A percentile compares a stretch with the other conserved stretches of the same genome.
Conservation (phyloP, 2,888 invertebrate species). For the Geotrupes spiniger region DNA sequence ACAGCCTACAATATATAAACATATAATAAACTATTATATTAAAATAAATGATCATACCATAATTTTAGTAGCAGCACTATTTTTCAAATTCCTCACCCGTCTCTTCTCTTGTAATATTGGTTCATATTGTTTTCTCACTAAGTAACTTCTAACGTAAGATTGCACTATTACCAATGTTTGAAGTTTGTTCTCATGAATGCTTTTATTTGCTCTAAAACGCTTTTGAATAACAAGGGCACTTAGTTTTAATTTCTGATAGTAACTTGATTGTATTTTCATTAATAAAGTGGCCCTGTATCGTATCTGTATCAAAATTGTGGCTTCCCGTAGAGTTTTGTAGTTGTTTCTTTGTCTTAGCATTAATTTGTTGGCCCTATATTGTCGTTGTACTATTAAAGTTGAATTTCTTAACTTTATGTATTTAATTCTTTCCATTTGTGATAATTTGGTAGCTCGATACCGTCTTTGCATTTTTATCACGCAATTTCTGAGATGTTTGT, state of each 20-base stretch:
- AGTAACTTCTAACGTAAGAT: no score
- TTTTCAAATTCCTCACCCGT: conserved; percentile 29
- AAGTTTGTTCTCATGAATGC: no score
- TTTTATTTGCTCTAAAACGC: conserved; percentile 8
- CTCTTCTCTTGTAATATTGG: conserved; percentile 27
- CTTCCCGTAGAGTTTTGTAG: conserved; percentile 11
- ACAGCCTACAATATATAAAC: conserved; percentile 30
- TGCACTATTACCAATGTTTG: no score
- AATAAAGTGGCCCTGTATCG: conserved; percentile 28
- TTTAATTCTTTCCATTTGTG: conserved; percentile 44
- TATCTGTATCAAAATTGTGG: conserved; percentile 14
- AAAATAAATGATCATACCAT: no score
- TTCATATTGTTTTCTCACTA: no score
- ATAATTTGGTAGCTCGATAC: conserved; percentile 47
- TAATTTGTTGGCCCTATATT: conserved; percentile 32
- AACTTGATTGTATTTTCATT: conserved; percentile 14
- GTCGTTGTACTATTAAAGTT: conserved; percentile 49
- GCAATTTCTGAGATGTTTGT: not conserved
- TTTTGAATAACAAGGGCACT: not conserved
- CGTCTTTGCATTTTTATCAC: conserved; percentile 37
- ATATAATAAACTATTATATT: no score
- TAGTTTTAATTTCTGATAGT: conserved; percentile 23
- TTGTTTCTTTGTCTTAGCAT: conserved; percentile 6
- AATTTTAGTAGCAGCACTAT: conserved; percentile 56
- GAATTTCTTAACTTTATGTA: conserved; percentile 47